Evolutionary conservation across 1,140 invertebrate genomes (phyloP).

Genomic region (Aradophagus sp.): DNA sequence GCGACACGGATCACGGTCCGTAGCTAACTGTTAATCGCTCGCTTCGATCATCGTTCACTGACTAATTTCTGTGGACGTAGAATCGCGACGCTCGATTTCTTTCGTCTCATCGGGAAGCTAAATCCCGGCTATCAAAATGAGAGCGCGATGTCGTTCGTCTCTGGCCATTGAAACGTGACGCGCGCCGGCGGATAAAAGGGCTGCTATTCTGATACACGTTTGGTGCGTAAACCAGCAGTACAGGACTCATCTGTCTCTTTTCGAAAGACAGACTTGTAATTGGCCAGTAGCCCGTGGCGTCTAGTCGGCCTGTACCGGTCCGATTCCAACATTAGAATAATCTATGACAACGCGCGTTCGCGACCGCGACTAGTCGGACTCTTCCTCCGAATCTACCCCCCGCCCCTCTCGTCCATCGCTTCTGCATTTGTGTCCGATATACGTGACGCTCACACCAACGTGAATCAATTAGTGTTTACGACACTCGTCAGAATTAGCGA

Average conservation of each 20-base stretch:
- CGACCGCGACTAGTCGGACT: conserved; percentile 22
- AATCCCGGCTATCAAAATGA: too few species aligned
- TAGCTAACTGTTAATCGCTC: too few species aligned
- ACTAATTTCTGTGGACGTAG: too few species aligned
- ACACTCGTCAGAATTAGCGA: conserved; percentile 30
- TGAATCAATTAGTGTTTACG: conserved; percentile 40
- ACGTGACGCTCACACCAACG: conserved; percentile 19
- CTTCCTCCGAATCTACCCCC: too few species aligned
- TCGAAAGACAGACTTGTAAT: conserved; percentile 53
- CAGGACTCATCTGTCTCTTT: conserved; percentile 43
- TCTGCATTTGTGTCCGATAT: conserved; percentile 18
- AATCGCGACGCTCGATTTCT: too few species aligned
- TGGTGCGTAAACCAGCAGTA: conserved; percentile 4
- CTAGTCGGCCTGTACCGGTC: conserved; percentile 30
- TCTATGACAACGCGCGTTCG: conserved; percentile 40
- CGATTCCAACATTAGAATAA: conserved; percentile 54
- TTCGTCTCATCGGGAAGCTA: too few species aligned
- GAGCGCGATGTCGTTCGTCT: neutral
- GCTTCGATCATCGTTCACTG: too few species aligned
- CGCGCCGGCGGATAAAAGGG: conserved; percentile 17
- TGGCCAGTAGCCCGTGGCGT: conserved; percentile 50
- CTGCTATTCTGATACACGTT: conserved; percentile 29
- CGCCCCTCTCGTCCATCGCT: too few species aligned
- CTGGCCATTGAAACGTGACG: conserved; percentile 6
- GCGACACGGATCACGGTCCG: too few species aligned